These are phyloP conservation scores for Saguinus imperator DNA, from an alignment of 2,113 vertebrate genomes.

Conservation along the genomic window DNA sequence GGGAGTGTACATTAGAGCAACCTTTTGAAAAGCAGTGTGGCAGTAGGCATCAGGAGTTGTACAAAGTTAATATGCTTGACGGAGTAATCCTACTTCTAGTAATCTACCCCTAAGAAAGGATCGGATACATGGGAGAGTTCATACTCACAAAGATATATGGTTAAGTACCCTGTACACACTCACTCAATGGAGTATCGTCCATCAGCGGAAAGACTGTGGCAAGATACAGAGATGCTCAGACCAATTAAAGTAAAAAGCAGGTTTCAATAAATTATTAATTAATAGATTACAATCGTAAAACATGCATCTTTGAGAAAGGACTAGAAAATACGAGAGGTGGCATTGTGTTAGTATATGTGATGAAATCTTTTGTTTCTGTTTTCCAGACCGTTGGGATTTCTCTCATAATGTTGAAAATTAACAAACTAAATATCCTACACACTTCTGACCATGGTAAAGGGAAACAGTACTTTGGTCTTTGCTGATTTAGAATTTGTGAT, in stretches of 20 bases:
- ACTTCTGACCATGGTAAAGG: background rate
- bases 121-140: background rate
- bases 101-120: background rate
- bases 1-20: background rate
- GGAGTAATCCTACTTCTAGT: background rate
- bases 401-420: background rate
- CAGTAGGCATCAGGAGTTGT: background rate
- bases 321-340: background rate
- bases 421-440: background rate
- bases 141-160: background rate
- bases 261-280: background rate
- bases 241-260: background rate
- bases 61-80: background rate
- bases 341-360: background rate
- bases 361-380: background rate
- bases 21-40: background rate
- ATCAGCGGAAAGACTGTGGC: background rate
- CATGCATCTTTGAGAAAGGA: background rate
- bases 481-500: background rate
- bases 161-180: background rate
- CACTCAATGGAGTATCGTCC: background rate
- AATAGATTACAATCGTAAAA: background rate
- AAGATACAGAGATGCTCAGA: background rate
- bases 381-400: background rate
- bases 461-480: background rate